Base-by-base conservation (phyloP, 2,888 invertebrate genomes). In the Eupithecia tripunctaria region DNA sequence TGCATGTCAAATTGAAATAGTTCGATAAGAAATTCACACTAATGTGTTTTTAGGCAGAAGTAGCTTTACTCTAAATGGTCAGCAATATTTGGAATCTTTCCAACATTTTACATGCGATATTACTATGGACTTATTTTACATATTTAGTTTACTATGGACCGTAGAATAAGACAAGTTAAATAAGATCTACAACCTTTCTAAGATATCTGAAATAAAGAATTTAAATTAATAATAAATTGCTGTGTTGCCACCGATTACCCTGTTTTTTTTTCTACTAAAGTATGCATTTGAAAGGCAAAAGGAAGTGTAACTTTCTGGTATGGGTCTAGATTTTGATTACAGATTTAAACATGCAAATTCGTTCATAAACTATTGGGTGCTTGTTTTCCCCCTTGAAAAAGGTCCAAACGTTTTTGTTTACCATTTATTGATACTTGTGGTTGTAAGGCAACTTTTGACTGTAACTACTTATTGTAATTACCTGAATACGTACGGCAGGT, bases 1-100 rank as follows among this genome's bases (percentile, higher is more conserved):
- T 64, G 27, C 71, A 81, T 88, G 91, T 91, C 91, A 90, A 88
- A 88, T 87, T 88, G 85, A 88, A 89, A 90, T 88, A 88, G 88
- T 84, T 81, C 78, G 89, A 89, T 89, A 87, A 86, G 75, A 74
- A 41, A 36, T 36, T 63, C 12, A 21, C 6, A 41, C 32, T 38
- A 12, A 64, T 64, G 21, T 64, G 12, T 64, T 36, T 64, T 21
- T n/a, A 25, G 64, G 41, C 41, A 41, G 10, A 71, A 56, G 25
- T 68, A 56, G 51, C 51, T 63, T 64, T 0, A 68, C 62, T 32
- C 18, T 18, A n/a, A 29, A 63, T 12, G 62, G 36, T 63, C 15
- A 60, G 47, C 60, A 67, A 36, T 29, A 29, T 60, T 18, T 18
- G 60, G 60, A 15, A 21, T 1, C 18, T 12, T 29, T 27, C 15